Evolutionary conservation across 2,888 invertebrate genomes (phyloP).

Genomic region (Xestia ashworthii): DNA sequence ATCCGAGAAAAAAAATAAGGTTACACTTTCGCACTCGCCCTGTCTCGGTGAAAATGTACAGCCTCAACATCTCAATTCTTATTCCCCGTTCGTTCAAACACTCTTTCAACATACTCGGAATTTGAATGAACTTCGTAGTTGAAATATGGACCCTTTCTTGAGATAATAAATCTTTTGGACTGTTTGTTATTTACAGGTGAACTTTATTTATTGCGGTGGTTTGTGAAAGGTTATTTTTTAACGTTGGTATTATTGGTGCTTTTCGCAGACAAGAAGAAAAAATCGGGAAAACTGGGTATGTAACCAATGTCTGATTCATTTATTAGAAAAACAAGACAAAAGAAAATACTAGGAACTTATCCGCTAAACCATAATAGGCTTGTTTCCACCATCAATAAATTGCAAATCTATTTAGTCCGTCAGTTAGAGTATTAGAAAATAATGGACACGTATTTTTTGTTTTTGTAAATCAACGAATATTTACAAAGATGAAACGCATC

Average conservation of each 20-base stretch:
- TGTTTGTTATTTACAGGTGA: conserved; percentile 40
- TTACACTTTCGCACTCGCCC: not conserved
- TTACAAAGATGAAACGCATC: no score
- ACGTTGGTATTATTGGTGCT: not conserved
- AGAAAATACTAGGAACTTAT: not conserved
- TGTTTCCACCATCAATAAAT: no score
- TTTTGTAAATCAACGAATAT: no score
- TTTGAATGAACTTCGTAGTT: conserved; percentile 41
- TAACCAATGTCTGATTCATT: not conserved
- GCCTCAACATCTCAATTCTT: conserved; percentile 24
- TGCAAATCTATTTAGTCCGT: no score
- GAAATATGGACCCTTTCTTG: conserved; percentile 25
- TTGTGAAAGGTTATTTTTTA: not conserved
- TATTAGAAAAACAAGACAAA: not conserved
- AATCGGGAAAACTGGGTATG: not conserved
- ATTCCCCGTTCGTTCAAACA: conserved; percentile 19
- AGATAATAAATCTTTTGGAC: conserved; percentile 42
- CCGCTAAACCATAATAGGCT: not conserved
- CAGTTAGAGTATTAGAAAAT: no score
- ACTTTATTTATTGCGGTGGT: conserved; percentile 30
- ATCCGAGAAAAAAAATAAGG: no score
- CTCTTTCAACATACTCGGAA: conserved; percentile 31
- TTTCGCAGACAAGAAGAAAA: not conserved
- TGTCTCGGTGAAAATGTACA: not conserved
- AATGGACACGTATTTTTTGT: no score